A percentile compares a stretch with the other conserved stretches of the same genome.
Evolutionary conservation across 2,888 invertebrate genomes (phyloP).

Genomic region (Phragmatobia fuliginosa): DNA sequence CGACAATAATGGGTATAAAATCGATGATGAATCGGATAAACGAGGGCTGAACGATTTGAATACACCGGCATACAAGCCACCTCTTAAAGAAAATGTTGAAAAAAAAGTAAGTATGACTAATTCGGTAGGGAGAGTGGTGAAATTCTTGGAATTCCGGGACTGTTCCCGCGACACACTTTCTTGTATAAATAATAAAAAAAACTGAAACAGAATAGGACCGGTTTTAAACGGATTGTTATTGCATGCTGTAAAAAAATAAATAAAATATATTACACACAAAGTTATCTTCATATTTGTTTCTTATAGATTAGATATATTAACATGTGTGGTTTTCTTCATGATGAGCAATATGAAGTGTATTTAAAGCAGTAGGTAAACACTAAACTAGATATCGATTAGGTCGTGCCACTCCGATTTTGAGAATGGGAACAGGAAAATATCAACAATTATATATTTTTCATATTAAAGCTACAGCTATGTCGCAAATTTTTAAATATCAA

Average conservation of each 20-base stretch:
- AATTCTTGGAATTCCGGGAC: no score
- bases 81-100: conserved; percentile 2
- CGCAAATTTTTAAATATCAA: no score
- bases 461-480: no score
- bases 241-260: neutral
- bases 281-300: neutral
- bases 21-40: neutral
- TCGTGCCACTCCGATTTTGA: no score
- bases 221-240: neutral
- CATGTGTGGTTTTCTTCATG: neutral
- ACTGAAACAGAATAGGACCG: neutral
- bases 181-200: no score
- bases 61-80: neutral
- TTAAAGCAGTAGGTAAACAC: no score
- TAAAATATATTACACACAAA: no score
- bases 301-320: neutral
- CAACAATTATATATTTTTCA: no score
- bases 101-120: conserved; percentile 5
- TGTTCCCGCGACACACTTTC: no score
- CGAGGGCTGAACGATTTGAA: neutral
- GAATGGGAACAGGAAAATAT: no score
- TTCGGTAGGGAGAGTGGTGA: no score
- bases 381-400: no score
- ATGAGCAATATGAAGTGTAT: neutral
- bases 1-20: conserved; percentile 1